phyloP scores from a whole-genome alignment of 2,888 invertebrate species.

The Sepioteuthis lessoniana region DNA sequence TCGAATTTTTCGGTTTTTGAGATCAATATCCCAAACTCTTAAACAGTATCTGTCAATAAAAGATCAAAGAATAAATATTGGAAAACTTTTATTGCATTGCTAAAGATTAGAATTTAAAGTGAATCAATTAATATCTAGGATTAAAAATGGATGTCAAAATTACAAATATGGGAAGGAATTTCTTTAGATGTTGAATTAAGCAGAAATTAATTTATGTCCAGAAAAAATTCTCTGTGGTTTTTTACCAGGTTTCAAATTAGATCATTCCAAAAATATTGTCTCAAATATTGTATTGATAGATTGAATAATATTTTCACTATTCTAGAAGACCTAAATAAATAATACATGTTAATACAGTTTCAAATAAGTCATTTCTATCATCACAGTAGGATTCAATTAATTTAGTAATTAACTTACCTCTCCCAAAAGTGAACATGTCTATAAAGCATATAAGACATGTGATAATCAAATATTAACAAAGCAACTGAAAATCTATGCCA shows the following conservation, averaged over 20 bases:
- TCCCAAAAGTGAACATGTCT: neutral
- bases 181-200: neutral
- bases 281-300: neutral
- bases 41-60: conserved; percentile 71
- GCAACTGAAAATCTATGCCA: too few relatives aligned
- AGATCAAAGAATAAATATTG: neutral
- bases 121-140: neutral
- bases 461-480: too few relatives aligned
- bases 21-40: conserved; percentile 75
- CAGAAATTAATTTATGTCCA: neutral
- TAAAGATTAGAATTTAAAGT: neutral
- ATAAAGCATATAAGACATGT: neutral
- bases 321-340: neutral
- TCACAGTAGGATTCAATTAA: neutral
- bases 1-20: conserved; percentile 81
- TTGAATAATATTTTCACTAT: neutral
- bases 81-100: neutral
- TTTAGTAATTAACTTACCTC: neutral
- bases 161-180: neutral
- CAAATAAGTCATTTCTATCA: neutral
- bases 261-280: neutral
- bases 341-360: neutral
- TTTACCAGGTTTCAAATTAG: neutral
- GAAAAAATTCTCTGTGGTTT: neutral
- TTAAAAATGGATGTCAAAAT: neutral